These are phyloP conservation scores for Parazoanthus darwini DNA, from an alignment of 92 coral and sea anemone genomes.

Conservation along the genomic window DNA sequence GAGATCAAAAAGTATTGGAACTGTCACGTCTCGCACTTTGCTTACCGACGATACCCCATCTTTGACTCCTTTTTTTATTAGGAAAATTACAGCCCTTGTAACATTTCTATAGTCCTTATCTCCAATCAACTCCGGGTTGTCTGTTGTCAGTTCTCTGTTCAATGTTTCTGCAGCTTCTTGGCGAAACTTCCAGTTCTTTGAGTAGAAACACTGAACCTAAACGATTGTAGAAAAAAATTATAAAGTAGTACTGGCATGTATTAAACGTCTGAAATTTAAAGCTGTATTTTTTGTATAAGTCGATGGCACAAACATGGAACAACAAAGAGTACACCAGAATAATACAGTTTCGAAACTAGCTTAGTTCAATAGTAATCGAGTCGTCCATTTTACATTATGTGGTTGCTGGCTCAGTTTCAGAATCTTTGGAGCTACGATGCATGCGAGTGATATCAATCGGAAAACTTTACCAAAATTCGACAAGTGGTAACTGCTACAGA, in stretches of 20 bases:
- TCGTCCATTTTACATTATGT: not conserved
- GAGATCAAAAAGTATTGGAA: not conserved
- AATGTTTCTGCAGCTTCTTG: slow-evolving; percentile 91
- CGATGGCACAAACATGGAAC: too few species aligned
- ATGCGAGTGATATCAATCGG: too few species aligned
- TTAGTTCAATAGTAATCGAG: not conserved
- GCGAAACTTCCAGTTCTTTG: slow-evolving; percentile 95
- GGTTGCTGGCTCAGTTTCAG: not conserved
- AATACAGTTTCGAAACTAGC: too few species aligned
- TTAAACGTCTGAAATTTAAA: not conserved
- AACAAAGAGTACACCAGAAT: too few species aligned
- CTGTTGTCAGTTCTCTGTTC: slow-evolving; percentile 75
- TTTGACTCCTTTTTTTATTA: slow-evolving; percentile 87
- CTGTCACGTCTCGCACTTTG: not conserved
- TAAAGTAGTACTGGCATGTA: not conserved
- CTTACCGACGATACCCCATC: slow-evolving; percentile 96
- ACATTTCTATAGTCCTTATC: slow-evolving; percentile 89
- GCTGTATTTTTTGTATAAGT: not conserved
- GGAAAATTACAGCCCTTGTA: slow-evolving; percentile 74
- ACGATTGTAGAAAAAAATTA: not conserved
- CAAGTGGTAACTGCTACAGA: too few species aligned
- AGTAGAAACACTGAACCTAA: slow-evolving; percentile 90
- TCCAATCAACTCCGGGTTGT: slow-evolving; percentile 67
- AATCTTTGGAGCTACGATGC: too few species aligned
- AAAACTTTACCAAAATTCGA: too few species aligned